Conservation (phyloP, 2,113 vertebrate genomes). For the Daphoenositta chrysoptera region DNA sequence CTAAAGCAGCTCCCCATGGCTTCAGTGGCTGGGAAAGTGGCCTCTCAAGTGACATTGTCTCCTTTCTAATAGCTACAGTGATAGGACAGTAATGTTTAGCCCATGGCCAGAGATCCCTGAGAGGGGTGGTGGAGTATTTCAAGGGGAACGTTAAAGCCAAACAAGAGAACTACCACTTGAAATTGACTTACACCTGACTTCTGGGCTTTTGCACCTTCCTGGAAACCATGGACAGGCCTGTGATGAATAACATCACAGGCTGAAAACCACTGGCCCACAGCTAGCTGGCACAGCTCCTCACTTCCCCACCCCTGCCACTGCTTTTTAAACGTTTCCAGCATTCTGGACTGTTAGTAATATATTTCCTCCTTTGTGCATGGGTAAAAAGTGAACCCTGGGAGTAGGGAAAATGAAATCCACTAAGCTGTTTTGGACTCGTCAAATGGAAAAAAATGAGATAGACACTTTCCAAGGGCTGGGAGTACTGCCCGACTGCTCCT, state of each 20-base stretch:
- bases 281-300: background rate
- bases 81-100: background rate
- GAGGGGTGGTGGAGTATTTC: background rate
- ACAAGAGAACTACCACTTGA: background rate
- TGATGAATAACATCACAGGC: background rate
- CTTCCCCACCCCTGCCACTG: background rate
- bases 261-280: background rate
- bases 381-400: background rate
- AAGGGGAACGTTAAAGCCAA: background rate
- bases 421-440: background rate
- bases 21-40: background rate
- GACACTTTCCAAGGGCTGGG: background rate
- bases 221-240: background rate
- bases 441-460: background rate
- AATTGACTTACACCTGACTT: background rate
- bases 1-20: background rate
- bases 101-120: background rate
- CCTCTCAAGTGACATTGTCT: background rate
- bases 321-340: background rate
- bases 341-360: background rate
- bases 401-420: background rate
- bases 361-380: background rate
- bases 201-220: background rate
- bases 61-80: background rate
- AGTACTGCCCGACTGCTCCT: rapidly evolving